phyloP scores from a whole-genome alignment of 2,888 invertebrate genomes.

The Argyresthia albistria region DNA sequence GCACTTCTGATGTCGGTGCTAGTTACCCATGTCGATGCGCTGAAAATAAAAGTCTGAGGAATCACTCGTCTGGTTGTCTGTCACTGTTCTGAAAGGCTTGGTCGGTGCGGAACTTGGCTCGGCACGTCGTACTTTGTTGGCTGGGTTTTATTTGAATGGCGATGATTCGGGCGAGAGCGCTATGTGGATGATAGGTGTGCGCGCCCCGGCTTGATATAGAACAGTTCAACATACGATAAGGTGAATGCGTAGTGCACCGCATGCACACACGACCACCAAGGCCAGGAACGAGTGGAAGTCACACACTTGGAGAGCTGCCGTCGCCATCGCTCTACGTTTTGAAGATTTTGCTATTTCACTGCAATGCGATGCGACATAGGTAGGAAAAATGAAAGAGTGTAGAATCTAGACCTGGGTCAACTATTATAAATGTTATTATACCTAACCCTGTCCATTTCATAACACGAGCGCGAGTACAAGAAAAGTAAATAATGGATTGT shows the following conservation, averaged over 20 bases:
- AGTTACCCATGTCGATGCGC: neutral
- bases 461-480: neutral
- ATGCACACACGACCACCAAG: conserved; percentile 45
- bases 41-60: neutral
- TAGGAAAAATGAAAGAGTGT: no score
- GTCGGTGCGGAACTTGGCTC: neutral
- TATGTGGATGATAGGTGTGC: neutral
- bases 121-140: neutral
- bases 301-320: neutral
- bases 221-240: conserved; percentile 70
- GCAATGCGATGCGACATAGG: no score
- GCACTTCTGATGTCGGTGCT: neutral
- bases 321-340: no score
- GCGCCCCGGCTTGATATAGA: conserved; percentile 14
- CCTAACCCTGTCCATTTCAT: no score
- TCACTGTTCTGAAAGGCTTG: neutral
- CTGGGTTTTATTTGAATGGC: neutral
- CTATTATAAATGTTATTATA: no score
- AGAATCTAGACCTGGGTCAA: no score
- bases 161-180: conserved; percentile 1
- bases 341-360: no score
- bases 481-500: conserved; percentile 7
- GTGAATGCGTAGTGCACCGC: conserved; percentile 26
- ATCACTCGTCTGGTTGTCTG: neutral
- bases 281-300: conserved; percentile 22